Evolutionary conservation across 1,140 invertebrate genomes (phyloP).

Genomic region (Drosophila equinoxialis): DNA sequence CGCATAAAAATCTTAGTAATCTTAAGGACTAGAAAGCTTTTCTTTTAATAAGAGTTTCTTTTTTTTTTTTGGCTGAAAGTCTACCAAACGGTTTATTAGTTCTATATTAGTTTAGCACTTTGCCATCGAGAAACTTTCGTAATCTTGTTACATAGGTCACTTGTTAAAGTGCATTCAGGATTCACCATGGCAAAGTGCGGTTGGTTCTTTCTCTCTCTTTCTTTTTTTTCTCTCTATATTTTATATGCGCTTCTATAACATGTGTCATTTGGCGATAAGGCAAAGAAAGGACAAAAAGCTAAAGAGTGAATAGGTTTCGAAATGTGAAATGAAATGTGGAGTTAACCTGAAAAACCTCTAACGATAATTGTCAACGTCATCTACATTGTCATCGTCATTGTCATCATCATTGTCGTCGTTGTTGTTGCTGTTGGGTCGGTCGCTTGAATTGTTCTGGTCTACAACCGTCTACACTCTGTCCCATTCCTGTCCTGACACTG

Average conservation of each 20-base stretch:
- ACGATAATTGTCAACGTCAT: conserved; percentile 18
- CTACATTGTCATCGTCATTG: conserved; percentile 11
- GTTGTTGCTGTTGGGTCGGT: not conserved
- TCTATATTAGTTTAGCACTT: too few species aligned
- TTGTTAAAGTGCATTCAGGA: not conserved
- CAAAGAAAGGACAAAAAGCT: not conserved
- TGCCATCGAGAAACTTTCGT: too few species aligned
- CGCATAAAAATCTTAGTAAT: too few species aligned
- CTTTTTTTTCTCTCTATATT: not conserved
- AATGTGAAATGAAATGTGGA: not conserved
- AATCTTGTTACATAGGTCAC: too few species aligned
- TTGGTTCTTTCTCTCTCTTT: not conserved
- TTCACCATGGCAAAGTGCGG: not conserved
- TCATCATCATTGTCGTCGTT: not conserved
- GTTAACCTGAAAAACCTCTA: conserved; percentile 16
- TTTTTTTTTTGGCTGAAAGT: too few species aligned
- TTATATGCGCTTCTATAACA: conserved; percentile 7
- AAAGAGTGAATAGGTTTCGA: not conserved
- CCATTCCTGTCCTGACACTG: not conserved
- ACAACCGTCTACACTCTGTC: too few species aligned
- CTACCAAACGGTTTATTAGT: too few species aligned
- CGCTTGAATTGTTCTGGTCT: not conserved
- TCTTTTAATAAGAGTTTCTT: too few species aligned
- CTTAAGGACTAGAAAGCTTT: too few species aligned
- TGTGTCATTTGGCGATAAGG: conserved; percentile 23